Base-by-base conservation (phyloP, 2,888 invertebrate species). In the Pollenia labialis region DNA sequence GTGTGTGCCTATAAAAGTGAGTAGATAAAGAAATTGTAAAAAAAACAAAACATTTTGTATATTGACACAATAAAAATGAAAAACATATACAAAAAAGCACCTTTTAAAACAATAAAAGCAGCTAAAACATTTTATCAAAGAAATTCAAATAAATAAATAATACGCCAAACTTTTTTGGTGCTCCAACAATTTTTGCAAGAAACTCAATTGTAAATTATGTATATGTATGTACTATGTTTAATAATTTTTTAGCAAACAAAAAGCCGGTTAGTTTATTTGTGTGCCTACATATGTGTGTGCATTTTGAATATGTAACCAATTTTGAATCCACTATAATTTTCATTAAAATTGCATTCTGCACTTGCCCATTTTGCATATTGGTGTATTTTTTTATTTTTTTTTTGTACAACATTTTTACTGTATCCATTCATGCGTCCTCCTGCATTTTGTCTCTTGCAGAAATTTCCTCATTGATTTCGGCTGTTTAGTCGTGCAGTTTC, bases 381-480 rank as follows among this genome's bases (percentile, higher is more conserved):
- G 23, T 23, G 64, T 64, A 12, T 18, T 40, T 58, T 40, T 32
- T 58, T 64, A 12, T 18, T 40, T 58, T 40, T 32, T 58, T 1
- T 14, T 6, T 32, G 32, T 56, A 1, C 9, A 66, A 46, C 8
- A 46, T 32, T 11, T 32, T 32, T 7, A 42, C 16, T 58, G 11
- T 58, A 48, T 74, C 12, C 60, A 60, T 60, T 74, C 50, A 74
- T 64, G 62, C 42, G 50, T 75, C 42, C 42, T 56, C 66, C 32
- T 48, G 66, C 46, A 68, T n/a, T 66, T 64, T 56, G 23, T 52
- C 44, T 64, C 52, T 76, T 56, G 75, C 14, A 42, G 10, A 52
- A 77, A 32, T 18, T 54, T 58, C 58, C 54, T 44, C 18, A 40
- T 18, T 42, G 11, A n/a, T 11, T 48, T 48, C 40, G 46, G 58